A percentile compares a stretch with the other conserved stretches of the same genome.
Evolutionary conservation across 2,797 vertebrate species (phyloP).

Genomic region (Microctenopoma lineatum): DNA sequence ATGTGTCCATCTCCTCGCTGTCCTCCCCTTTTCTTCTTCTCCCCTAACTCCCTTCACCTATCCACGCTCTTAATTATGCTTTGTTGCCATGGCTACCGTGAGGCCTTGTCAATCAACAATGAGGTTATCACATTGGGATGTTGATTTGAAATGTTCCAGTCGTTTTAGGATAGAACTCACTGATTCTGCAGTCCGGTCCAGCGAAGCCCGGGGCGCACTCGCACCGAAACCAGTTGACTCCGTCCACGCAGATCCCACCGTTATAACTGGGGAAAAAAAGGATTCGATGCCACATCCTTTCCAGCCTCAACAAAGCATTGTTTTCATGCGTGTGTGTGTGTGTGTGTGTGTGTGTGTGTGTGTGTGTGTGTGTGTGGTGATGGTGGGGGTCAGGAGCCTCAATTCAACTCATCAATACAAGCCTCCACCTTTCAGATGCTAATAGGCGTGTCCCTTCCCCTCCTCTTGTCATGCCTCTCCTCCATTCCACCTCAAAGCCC

Average conservation of each 20-base stretch:
- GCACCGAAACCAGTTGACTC: constrained; percentile 98
- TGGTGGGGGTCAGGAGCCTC: constrained; percentile 70
- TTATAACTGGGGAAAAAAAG: constrained; percentile 87
- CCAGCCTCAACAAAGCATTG: constrained; percentile 67
- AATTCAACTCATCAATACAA: constrained; percentile 84
- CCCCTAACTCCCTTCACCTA: constrained; percentile 6
- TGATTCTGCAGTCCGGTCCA: constrained; percentile 97
- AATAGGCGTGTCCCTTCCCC: constrained; percentile 76
- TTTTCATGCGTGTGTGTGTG: constrained; percentile 35
- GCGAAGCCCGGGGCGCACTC: constrained; percentile 96
- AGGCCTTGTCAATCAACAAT: not conserved
- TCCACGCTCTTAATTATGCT: constrained; percentile 32
- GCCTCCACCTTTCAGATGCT: constrained; percentile 83
- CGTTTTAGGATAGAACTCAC: constrained; percentile 84
- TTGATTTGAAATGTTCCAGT: not conserved
- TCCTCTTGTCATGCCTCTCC: constrained; percentile 73
- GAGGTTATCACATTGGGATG: not conserved
- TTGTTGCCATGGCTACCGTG: constrained; percentile 5
- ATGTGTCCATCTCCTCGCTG: constrained; percentile 55
- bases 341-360: constrained; percentile 27
- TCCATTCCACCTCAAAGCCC: constrained; percentile 67
- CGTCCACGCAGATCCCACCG: constrained; percentile 95
- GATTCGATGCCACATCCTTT: constrained; percentile 58
- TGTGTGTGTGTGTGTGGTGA: constrained; percentile 26
- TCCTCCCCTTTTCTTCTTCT: not conserved